Percentiles rank a stretch among this genome's conserved stretches.
Evolutionary conservation across 2,113 vertebrate species (phyloP).

Genomic region (Nothoprocta pentlandii): DNA sequence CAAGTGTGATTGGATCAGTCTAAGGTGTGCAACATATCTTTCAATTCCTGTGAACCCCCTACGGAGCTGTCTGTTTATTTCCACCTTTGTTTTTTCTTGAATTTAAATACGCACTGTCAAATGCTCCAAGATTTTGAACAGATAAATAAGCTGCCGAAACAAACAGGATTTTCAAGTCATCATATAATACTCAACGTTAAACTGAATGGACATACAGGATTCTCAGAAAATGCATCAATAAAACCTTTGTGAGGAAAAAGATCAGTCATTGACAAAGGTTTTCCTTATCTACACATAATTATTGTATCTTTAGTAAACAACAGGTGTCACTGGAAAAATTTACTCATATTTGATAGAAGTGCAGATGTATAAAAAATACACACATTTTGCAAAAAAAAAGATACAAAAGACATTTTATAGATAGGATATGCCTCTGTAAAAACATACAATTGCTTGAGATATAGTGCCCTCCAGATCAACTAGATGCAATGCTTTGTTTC

Average conservation of each 20-base stretch:
- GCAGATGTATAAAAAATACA: neutral
- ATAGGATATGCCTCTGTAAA: neutral
- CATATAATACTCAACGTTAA: neutral
- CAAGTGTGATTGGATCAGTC: constrained; percentile 73
- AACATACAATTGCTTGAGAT: neutral
- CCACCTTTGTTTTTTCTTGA: neutral
- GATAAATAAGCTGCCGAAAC: neutral
- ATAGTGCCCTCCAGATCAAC: neutral
- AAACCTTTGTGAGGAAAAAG: constrained; percentile 12
- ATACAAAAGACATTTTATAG: neutral
- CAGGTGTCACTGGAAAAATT: constrained; percentile 30
- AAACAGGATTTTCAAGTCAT: neutral
- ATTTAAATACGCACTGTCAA: constrained; percentile 43
- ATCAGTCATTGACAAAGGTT: constrained; percentile 8
- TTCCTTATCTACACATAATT: constrained; percentile 7
- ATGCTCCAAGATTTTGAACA: constrained; percentile 24
- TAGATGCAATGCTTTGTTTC: neutral
- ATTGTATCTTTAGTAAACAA: constrained; percentile 13
- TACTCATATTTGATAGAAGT: neutral
- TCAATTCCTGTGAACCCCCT: constrained; percentile 27
- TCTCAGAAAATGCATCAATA: constrained; percentile 14
- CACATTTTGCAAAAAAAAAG: neutral
- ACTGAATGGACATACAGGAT: neutral
- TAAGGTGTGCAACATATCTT: constrained; percentile 70
- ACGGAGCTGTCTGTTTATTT: constrained; percentile 29